phyloP scores from a whole-genome alignment of 2,888 invertebrate genomes.

The Drosophila dives region DNA sequence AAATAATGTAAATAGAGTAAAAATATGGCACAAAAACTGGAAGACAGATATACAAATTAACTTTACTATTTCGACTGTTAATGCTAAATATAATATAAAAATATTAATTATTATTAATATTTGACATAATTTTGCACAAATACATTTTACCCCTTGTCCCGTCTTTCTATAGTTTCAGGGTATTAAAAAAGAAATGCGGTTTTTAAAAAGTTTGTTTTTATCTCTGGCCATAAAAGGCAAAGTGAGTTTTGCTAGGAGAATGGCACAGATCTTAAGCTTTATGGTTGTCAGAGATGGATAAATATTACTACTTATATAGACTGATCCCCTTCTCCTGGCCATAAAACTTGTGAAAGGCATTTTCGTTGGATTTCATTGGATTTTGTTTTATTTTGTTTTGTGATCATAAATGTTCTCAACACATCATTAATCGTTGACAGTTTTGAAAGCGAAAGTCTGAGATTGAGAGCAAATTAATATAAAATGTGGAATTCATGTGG shows the following conservation, averaged over 20 bases:
- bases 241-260: slow-evolving; percentile 11
- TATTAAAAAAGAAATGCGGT: slow-evolving; percentile 22
- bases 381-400: background rate
- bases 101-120: background rate
- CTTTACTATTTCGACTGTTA: background rate
- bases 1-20: too few species aligned
- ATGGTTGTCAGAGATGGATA: slow-evolving; percentile 22
- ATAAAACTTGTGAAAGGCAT: slow-evolving; percentile 55
- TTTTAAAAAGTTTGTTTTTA: slow-evolving; percentile 31
- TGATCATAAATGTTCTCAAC: slow-evolving; percentile 33
- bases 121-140: background rate
- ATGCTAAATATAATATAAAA: background rate
- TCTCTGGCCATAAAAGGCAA: slow-evolving; percentile 37
- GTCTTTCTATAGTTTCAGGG: background rate
- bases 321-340: slow-evolving; percentile 3
- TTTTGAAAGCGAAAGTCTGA: slow-evolving; percentile 17
- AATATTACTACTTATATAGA: slow-evolving; percentile 38
- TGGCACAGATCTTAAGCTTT: slow-evolving; percentile 11
- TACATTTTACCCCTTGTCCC: background rate
- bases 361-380: slow-evolving; percentile 9
- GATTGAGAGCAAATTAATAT: slow-evolving; percentile 11
- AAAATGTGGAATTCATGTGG: slow-evolving; percentile 16
- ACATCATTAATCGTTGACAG: slow-evolving; percentile 50
- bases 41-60: background rate
- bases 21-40: background rate